Evolutionary conservation across 2,888 invertebrate species (phyloP), one percentile per base, ranked within the genome.

Genomic region (Archaeoteleia sp.): DNA sequence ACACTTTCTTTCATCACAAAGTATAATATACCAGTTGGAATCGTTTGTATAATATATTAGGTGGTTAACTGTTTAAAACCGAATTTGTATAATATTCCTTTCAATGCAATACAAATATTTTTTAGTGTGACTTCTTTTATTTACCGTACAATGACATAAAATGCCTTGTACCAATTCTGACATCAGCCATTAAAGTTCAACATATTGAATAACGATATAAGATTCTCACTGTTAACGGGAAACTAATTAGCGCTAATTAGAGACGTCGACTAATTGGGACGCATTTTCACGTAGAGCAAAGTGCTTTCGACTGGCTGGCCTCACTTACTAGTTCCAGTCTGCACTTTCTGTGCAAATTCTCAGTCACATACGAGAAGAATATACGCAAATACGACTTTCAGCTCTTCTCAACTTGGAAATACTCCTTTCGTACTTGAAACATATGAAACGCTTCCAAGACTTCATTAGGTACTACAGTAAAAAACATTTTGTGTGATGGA

Each of bases 201-300:
- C 32, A 10, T 12, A 32, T 32, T 32, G 32, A 32, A 12, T 9
- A 32, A 42, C 5, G 5, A 14, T 14, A 14, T 9, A 25, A 25
- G 7, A 27, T 27, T 5, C 29, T 35, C 4, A 30, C 8, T 9
- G 17, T 13, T 30, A 14, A 32, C n/a, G 7, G 29, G 48, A 48
- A 57, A 35, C 65, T 77, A 74, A 76, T 77, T 75, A 76, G 60
- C 46, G 46, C 66, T 75, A 75, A 77, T 77, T 75, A 76, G 67
- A 46, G 20, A 53, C 51, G 57, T 40, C 43, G 65, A 40, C 65
- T 72, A 70, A 74, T 74, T 74, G 61, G 67, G 62, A 62, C 66
- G 61, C 68, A 70, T 72, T 62, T 42, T 49, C 32, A 8, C 49
- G 32, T 30, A 61, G 67, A 61, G 37, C 58, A 48, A 61, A 61